phyloP scores from a whole-genome alignment of 2,797 vertebrate genomes.

The Enteromius viviparus region DNA sequence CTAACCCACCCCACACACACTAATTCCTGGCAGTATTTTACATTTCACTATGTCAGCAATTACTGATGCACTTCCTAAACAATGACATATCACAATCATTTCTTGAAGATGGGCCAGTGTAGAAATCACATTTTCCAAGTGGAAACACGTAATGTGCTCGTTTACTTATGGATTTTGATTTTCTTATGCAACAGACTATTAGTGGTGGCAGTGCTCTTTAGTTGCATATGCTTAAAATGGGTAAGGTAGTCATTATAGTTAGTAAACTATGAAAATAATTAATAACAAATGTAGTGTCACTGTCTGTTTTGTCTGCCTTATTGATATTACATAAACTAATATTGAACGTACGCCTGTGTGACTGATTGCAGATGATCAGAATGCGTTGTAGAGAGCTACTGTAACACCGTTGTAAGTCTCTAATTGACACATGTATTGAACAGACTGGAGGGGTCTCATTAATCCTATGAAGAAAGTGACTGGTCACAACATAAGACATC shows the following conservation, averaged over 20 bases:
- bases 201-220: background rate
- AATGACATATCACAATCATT: conserved; percentile 75
- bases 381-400: conserved; percentile 17
- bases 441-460: conserved; percentile 56
- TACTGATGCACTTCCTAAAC: conserved; percentile 80
- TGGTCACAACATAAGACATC: conserved; percentile 55
- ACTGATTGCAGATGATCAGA: background rate
- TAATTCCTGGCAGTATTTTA: conserved; percentile 69
- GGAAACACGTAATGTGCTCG: conserved; percentile 13
- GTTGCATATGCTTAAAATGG: background rate
- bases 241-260: background rate
- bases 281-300: background rate
- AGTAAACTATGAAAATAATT: background rate
- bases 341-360: background rate
- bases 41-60: conserved; percentile 81
- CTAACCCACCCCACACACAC: conserved; percentile 50
- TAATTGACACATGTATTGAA: conserved; percentile 60
- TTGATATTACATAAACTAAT: background rate
- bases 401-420: conserved; percentile 40
- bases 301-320: background rate
- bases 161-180: conserved; percentile 19
- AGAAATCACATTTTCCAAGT: conserved; percentile 32
- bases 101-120: conserved; percentile 63
- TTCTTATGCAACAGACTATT: background rate
- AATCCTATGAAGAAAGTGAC: conserved; percentile 60